Evolutionary conservation across 2,113 vertebrate species (phyloP).

Genomic region (Osmerus mordax): DNA sequence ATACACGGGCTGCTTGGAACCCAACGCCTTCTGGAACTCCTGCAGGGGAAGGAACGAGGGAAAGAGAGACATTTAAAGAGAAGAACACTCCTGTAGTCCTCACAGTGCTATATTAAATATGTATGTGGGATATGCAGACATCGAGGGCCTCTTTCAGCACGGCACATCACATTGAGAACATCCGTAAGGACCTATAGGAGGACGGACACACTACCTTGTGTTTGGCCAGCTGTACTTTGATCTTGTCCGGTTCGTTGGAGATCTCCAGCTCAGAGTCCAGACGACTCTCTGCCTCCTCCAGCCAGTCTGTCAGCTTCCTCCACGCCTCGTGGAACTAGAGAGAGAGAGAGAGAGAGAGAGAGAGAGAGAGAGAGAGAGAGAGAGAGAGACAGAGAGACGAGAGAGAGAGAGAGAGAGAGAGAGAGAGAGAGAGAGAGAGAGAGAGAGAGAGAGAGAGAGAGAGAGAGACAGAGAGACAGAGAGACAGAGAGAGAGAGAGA

Average conservation of each 20-base stretch:
- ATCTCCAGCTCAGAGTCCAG: slow-evolving; percentile 96
- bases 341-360: slow-evolving; percentile 9
- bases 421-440: too few relatives aligned
- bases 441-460: neutral
- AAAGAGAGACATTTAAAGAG: neutral
- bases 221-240: slow-evolving; percentile 93
- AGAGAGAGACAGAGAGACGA: neutral
- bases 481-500: neutral
- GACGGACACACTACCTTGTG: slow-evolving; percentile 81
- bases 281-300: slow-evolving; percentile 93
- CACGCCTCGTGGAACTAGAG: slow-evolving; percentile 94
- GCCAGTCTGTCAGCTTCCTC: slow-evolving; percentile 95
- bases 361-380: neutral
- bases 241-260: slow-evolving; percentile 97
- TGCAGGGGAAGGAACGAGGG: slow-evolving; percentile 45
- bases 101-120: too few relatives aligned
- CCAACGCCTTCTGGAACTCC: slow-evolving; percentile 97
- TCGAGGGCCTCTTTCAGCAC: too few relatives aligned
- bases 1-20: slow-evolving; percentile 95
- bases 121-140: too few relatives aligned
- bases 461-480: neutral
- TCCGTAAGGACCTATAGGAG: too few relatives aligned
- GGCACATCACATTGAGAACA: too few relatives aligned
- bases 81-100: neutral
- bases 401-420: slow-evolving; percentile 8